Evolutionary conservation across 2,888 invertebrate species (phyloP), one percentile per base, ranked within the genome.

Genomic region (Geophilus truncorum): DNA sequence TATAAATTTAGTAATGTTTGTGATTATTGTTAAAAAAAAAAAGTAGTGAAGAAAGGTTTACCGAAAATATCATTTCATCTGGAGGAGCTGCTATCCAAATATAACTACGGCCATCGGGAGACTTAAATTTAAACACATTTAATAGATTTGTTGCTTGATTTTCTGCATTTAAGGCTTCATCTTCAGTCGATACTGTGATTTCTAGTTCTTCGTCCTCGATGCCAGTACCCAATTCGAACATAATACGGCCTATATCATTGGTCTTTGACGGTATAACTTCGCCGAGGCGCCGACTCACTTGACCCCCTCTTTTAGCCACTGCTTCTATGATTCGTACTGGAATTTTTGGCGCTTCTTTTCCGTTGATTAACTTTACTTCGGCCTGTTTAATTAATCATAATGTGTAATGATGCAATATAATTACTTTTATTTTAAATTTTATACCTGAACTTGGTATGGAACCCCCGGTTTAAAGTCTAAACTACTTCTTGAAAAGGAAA

Each of bases 401-500:
- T 21, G n/a, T 62, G 7, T 62, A 9, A 18, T 40, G 0, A n/a
- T 40, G 12, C 15, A n/a, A 40, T 40, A 4, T 12, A 15, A 0
- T 40, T 40, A 4, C n/a, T 12, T 4, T n/a, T 12, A n/a, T 40
- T 0, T 15, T 10, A 6, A 0, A 0, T 62, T 78, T n/a, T n/a
- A n/a, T n/a, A 78, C 78, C 78, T 78, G 78, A 7, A 78, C 40
- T 78, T 78, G 78, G 18, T 78, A 78, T 4, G 78, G 78, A 36
- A 78, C 78, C 1, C 78, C 78, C 2, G 78, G 78, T 40, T 78
- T 78, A 25, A 78, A 78, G 9, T 78, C 40, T 15, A 34, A 18
- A 32, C 18, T 32, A n/a, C 34, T 34, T 18, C 40, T 78, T 12
- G 78, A 23, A 23, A 78, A 40, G 18, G 34, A 10, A 6, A 78